Percentiles rank a stretch among this genome's conserved stretches.
phyloP scores from a whole-genome alignment of 2,888 invertebrate species.

The Polyommatus iphigenia region DNA sequence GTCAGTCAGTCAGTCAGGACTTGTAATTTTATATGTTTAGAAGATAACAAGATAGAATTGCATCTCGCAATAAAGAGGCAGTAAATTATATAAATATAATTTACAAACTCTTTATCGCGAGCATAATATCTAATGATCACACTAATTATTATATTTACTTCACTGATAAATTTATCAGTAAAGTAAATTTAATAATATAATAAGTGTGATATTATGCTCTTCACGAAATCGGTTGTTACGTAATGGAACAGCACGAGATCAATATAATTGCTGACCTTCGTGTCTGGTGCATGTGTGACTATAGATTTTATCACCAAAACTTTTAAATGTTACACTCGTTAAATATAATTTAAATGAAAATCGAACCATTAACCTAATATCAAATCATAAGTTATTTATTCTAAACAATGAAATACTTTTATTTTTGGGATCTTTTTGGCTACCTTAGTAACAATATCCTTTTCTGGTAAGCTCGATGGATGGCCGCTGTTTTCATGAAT shows the following conservation, averaged over 20 bases:
- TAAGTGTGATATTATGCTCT: neutral
- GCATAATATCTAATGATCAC: too few species aligned
- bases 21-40: too few species aligned
- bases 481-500: slow-evolving; percentile 90
- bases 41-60: neutral
- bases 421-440: too few species aligned
- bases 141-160: too few species aligned
- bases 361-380: too few species aligned
- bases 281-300: slow-evolving; percentile 54
- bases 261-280: slow-evolving; percentile 75
- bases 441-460: slow-evolving; percentile 88
- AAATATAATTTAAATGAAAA: too few species aligned
- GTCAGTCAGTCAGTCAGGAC: too few species aligned
- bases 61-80: neutral
- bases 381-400: too few species aligned
- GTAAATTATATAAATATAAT: neutral
- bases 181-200: neutral
- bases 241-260: slow-evolving; percentile 58
- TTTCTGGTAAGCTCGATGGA: slow-evolving; percentile 85
- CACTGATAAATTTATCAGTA: neutral
- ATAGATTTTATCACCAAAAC: too few species aligned
- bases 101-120: too few species aligned
- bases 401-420: too few species aligned
- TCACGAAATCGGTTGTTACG: slow-evolving; percentile 36
- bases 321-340: too few species aligned